Evolutionary conservation across 2,888 invertebrate species (phyloP).

Genomic region (Heliconius erato): DNA sequence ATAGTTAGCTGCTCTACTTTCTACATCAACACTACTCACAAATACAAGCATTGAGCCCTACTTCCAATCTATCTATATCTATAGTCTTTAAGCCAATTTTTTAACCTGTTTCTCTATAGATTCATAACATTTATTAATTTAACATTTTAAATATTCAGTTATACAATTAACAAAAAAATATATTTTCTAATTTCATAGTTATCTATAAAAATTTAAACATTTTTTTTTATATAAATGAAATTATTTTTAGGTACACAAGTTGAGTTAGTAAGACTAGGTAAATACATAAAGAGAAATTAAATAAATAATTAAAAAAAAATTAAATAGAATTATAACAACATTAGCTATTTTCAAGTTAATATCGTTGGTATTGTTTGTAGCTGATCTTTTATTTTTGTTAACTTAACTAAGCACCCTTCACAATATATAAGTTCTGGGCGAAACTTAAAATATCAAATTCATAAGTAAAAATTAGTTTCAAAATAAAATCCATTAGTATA

Average conservation of each 20-base stretch:
- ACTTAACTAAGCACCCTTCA: constrained; percentile 19
- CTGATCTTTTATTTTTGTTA: neutral
- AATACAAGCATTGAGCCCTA: constrained; percentile 2
- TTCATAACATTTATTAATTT: neutral
- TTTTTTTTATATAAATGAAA: neutral
- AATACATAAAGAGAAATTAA: neutral
- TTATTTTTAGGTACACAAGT: neutral
- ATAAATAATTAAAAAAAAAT: neutral
- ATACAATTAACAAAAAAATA: neutral
- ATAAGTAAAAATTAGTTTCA: constrained; percentile 1
- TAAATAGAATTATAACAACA: neutral
- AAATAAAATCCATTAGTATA: constrained; percentile 24
- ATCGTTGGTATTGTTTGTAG: constrained; percentile 3
- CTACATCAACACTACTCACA: neutral
- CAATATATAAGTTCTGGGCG: constrained; percentile 12
- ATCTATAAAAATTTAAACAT: neutral
- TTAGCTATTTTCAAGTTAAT: neutral
- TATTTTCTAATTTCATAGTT: too few relatives aligned
- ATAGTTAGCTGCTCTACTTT: constrained; percentile 10
- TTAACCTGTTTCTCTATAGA: neutral
- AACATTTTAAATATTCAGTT: neutral
- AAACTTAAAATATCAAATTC: constrained; percentile 10
- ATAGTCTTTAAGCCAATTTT: neutral
- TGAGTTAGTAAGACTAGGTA: constrained; percentile 6
- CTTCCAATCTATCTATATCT: neutral